A percentile compares a stretch with the other conserved stretches of the same genome.
phyloP scores from a whole-genome alignment of 2,797 vertebrate species.

The Lacerta bilineata region DNA sequence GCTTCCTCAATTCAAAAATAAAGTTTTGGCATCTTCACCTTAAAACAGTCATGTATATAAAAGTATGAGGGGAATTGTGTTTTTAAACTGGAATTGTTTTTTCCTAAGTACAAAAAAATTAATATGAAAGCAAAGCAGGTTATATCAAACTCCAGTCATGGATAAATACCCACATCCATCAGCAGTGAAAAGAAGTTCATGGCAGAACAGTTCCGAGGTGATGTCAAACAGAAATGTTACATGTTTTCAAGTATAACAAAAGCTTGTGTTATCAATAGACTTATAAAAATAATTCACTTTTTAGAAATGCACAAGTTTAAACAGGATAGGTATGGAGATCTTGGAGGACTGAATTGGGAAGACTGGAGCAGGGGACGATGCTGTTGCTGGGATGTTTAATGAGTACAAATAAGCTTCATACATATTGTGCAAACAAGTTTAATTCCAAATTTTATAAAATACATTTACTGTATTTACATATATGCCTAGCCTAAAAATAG shows the following conservation, averaged over 20 bases:
- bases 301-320: constrained; percentile 42
- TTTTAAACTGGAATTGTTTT: not conserved
- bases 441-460: constrained; percentile 73
- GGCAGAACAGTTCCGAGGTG: not conserved
- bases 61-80: not conserved
- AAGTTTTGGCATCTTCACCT: not conserved
- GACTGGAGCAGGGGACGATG: too few species aligned
- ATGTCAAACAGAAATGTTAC: not conserved
- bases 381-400: not conserved
- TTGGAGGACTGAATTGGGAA: too few species aligned
- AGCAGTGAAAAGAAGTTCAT: not conserved
- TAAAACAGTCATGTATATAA: not conserved
- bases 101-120: not conserved
- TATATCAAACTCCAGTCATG: not conserved
- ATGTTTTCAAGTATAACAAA: constrained; percentile 19
- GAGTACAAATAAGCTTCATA: constrained; percentile 72
- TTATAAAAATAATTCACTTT: constrained; percentile 51
- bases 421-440: constrained; percentile 68
- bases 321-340: constrained; percentile 34
- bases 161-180: not conserved
- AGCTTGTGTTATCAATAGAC: constrained; percentile 8
- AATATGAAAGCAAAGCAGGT: not conserved
- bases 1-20: not conserved
- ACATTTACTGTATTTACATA: constrained; percentile 71
- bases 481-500: constrained; percentile 69